A percentile compares a stretch with the other conserved stretches of the same genome.
Conservation (phyloP, 2,113 vertebrate genomes). For the Argyrosomus japonicus region DNA sequence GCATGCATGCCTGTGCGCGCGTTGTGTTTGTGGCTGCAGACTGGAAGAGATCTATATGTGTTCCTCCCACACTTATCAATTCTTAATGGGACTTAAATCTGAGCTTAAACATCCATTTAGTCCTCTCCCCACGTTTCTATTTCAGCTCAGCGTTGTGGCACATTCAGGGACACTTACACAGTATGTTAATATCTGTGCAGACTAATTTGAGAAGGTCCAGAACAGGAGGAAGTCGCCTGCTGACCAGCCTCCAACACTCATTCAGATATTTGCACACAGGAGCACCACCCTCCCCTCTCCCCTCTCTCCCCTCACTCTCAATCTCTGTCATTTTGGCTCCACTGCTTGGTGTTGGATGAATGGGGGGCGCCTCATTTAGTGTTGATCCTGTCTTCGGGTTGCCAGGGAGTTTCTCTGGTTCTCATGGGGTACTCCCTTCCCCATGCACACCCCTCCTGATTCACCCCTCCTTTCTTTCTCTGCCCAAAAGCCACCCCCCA, state of each 20-base stretch:
- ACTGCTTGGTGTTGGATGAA: conserved; percentile 53
- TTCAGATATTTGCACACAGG: conserved; percentile 54
- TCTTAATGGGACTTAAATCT: conserved; percentile 52
- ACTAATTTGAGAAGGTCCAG: conserved; percentile 11
- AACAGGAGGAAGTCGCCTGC: conserved; percentile 25
- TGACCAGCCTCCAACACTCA: conserved; percentile 48
- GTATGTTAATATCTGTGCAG: conserved; percentile 21
- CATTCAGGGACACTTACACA: conserved; percentile 43
- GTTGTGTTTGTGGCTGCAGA: neutral
- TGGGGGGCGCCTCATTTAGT: conserved; percentile 70
- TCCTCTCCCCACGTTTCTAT: neutral
- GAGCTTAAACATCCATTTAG: conserved; percentile 19
- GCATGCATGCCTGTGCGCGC: neutral
- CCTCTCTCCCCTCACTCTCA: neutral
- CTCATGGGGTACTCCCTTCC: conserved; percentile 70
- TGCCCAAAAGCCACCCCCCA: conserved; percentile 5
- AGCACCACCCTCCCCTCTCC: neutral
- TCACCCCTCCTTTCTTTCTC: neutral
- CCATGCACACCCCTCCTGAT: neutral
- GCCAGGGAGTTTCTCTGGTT: conserved; percentile 79
- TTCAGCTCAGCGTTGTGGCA: conserved; percentile 11
- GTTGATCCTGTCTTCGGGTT: conserved; percentile 72
- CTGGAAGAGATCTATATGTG: conserved; percentile 21
- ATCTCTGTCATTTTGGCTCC: conserved; percentile 60
- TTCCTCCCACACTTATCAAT: conserved; percentile 69